Percentiles rank a stretch among this genome's conserved stretches.
These are phyloP conservation scores for Drosophila testacea DNA, from an alignment of 2,888 invertebrate species.

Conservation along the genomic window DNA sequence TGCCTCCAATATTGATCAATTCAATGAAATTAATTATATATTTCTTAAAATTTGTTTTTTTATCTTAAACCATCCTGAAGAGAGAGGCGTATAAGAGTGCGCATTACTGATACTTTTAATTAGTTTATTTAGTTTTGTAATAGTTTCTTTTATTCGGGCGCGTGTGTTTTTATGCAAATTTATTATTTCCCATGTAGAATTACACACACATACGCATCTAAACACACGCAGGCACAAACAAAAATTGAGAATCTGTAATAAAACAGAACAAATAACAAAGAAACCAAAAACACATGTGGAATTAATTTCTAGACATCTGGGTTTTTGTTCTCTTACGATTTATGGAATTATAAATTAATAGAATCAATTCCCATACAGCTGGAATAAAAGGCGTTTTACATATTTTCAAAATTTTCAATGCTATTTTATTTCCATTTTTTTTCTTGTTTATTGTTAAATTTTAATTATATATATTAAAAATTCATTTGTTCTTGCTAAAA, in stretches of 20 bases:
- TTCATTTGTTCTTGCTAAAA: conserved; percentile 59
- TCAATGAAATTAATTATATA: conserved; percentile 21
- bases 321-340: not conserved
- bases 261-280: conserved; percentile 29
- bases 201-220: conserved; percentile 29
- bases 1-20: not conserved
- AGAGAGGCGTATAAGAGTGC: conserved; percentile 23
- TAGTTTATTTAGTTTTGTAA: conserved; percentile 70
- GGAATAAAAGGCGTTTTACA: conserved; percentile 12
- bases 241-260: conserved; percentile 57
- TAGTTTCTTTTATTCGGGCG: conserved; percentile 23
- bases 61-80: conserved; percentile 4
- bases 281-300: not conserved
- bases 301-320: not conserved
- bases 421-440: conserved; percentile 48
- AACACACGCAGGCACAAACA: conserved; percentile 19
- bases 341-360: too few species aligned
- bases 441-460: conserved; percentile 33
- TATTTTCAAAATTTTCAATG: conserved; percentile 52
- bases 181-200: conserved; percentile 54
- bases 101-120: conserved; percentile 66
- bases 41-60: conserved; percentile 17
- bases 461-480: conserved; percentile 49
- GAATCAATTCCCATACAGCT: not conserved
- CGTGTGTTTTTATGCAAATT: conserved; percentile 48